These are phyloP conservation scores for Pollicipes pollicipes DNA, from an alignment of 1,140 invertebrate genomes.

Conservation along the genomic window DNA sequence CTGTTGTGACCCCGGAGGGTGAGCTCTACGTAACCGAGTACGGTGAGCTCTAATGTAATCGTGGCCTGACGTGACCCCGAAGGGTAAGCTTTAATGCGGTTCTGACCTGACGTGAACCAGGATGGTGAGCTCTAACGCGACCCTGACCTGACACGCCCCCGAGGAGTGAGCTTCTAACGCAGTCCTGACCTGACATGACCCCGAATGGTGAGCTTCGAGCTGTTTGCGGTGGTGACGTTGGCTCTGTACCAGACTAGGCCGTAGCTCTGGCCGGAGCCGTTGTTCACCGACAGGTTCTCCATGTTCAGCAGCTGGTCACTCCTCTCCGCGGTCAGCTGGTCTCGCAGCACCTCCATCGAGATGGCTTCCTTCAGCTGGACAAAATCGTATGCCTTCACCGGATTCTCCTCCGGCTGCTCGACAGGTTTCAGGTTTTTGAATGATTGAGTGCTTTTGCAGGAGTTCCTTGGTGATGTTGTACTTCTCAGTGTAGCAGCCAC, in stretches of 20 bases:
- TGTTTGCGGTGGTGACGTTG: slow-evolving; percentile 14
- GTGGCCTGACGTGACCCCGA: too few species aligned
- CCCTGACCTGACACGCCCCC: neutral
- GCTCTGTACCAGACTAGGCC: slow-evolving; percentile 38
- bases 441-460: slow-evolving; percentile 11
- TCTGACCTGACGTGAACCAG: neutral
- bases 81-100: too few species aligned
- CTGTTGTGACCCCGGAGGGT: too few species aligned
- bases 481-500: slow-evolving; percentile 26
- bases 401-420: slow-evolving; percentile 20
- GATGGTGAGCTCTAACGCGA: too few species aligned
- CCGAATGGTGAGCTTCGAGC: slow-evolving; percentile 25
- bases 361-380: slow-evolving; percentile 22
- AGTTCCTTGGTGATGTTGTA: slow-evolving; percentile 28
- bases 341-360: slow-evolving; percentile 14
- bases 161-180: neutral
- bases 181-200: slow-evolving; percentile 25
- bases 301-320: slow-evolving; percentile 23
- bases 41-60: too few species aligned
- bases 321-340: slow-evolving; percentile 10
- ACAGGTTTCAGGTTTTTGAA: slow-evolving; percentile 14
- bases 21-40: too few species aligned
- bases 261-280: slow-evolving; percentile 35
- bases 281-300: slow-evolving; percentile 39
- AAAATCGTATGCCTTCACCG: slow-evolving; percentile 22